These are phyloP conservation scores for Ptychochromis oligacanthus DNA, from an alignment of 2,113 vertebrate genomes.

Conservation along the genomic window DNA sequence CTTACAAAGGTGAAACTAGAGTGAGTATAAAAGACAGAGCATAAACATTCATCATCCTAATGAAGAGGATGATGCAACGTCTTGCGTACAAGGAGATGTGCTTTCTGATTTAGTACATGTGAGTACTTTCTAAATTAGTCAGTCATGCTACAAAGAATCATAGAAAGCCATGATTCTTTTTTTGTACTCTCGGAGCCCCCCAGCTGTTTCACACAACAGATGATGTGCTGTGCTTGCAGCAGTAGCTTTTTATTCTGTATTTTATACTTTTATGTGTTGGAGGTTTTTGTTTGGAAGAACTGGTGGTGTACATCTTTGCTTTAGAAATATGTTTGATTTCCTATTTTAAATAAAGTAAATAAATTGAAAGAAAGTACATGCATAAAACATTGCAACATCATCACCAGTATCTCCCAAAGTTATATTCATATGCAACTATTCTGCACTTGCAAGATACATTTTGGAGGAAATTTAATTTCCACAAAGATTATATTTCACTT, in stretches of 20 bases:
- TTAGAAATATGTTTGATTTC: too few relatives aligned
- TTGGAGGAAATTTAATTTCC: not conserved
- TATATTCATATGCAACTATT: not conserved
- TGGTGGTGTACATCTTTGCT: too few relatives aligned
- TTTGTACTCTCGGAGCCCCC: not conserved
- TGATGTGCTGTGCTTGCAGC: not conserved
- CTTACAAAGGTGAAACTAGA: slow-evolving; percentile 43
- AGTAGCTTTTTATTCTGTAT: not conserved
- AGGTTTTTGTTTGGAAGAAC: too few relatives aligned
- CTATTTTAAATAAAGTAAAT: too few relatives aligned
- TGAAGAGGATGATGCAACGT: slow-evolving; percentile 43
- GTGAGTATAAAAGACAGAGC: slow-evolving; percentile 29
- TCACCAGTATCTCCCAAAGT: not conserved
- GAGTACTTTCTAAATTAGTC: not conserved
- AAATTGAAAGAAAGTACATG: not conserved
- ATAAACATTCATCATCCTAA: slow-evolving; percentile 23
- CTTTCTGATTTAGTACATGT: not conserved
- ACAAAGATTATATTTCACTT: not conserved
- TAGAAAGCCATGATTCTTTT: not conserved
- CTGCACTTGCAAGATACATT: not conserved
- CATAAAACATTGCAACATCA: not conserved
- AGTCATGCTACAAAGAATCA: not conserved
- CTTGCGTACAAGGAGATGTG: slow-evolving; percentile 21
- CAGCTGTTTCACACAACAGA: not conserved
- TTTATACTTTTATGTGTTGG: not conserved